Percentiles rank a stretch among this genome's conserved stretches.
phyloP scores from a whole-genome alignment of 2,888 invertebrate species.

The Podotricha telesiphe region DNA sequence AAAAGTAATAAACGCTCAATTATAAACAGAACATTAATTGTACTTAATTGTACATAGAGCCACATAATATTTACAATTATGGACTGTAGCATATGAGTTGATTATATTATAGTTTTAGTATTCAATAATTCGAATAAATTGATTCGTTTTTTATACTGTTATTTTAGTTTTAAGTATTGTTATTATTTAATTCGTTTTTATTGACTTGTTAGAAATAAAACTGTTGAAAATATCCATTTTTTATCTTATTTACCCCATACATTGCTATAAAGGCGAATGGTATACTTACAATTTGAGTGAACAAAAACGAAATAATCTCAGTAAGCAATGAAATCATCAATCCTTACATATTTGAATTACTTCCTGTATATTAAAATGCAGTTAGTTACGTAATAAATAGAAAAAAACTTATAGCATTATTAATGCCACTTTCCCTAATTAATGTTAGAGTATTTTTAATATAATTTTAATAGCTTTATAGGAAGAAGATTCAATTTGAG shows the following conservation, averaged over 20 bases:
- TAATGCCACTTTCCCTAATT: not conserved
- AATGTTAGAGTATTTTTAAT: not conserved
- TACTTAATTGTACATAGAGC: not conserved
- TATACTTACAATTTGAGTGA: not conserved
- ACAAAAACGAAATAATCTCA: not conserved
- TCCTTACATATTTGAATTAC: not conserved
- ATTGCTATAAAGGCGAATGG: not conserved
- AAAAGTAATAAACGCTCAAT: no score
- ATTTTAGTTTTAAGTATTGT: not conserved
- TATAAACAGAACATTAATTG: no score
- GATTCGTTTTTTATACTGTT: not conserved
- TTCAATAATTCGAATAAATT: not conserved
- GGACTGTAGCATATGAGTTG: not conserved
- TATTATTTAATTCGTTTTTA: conserved; percentile 6
- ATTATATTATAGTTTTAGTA: not conserved
- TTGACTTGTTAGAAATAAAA: conserved; percentile 20
- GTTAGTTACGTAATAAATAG: not conserved
- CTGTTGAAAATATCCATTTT: not conserved
- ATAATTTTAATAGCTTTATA: not conserved
- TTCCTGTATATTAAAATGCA: not conserved
- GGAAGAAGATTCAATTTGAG: not conserved
- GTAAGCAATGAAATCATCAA: not conserved
- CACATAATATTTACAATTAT: not conserved
- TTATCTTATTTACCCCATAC: not conserved
- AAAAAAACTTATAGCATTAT: not conserved